phyloP scores from a whole-genome alignment of 1,140 invertebrate species.

The Saxidomus purpurata region DNA sequence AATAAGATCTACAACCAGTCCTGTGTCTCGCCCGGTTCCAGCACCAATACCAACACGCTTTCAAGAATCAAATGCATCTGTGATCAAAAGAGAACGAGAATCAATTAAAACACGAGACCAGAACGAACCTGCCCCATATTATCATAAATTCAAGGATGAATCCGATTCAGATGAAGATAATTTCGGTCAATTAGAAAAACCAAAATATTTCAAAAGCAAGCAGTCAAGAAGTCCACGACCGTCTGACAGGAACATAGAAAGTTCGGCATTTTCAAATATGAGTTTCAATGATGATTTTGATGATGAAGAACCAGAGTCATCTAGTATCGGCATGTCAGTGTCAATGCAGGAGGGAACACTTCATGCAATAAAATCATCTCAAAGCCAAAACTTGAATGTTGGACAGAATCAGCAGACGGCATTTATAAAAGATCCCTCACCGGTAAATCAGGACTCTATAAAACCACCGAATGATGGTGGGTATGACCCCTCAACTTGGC shows the following conservation, averaged over 20 bases:
- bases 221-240: slow-evolving; percentile 71
- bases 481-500: slow-evolving; percentile 83
- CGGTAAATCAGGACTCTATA: slow-evolving; percentile 73
- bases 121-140: slow-evolving; percentile 46
- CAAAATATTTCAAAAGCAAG: slow-evolving; percentile 68
- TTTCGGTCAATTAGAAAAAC: slow-evolving; percentile 7
- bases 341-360: slow-evolving; percentile 43
- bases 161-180: slow-evolving; percentile 58
- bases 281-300: slow-evolving; percentile 84
- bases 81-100: slow-evolving; percentile 43
- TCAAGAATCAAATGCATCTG: slow-evolving; percentile 30
- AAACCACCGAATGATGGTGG: slow-evolving; percentile 74
- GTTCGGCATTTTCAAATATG: slow-evolving; percentile 83
- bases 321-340: slow-evolving; percentile 39
- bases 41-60: slow-evolving; percentile 27
- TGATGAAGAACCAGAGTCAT: slow-evolving; percentile 69
- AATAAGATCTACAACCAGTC: slow-evolving; percentile 54
- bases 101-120: slow-evolving; percentile 56
- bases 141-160: slow-evolving; percentile 60
- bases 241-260: slow-evolving; percentile 72
- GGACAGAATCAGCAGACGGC: slow-evolving; percentile 68
- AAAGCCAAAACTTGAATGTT: slow-evolving; percentile 68
- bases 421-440: slow-evolving; percentile 70
- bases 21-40: neutral
- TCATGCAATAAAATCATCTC: slow-evolving; percentile 26